phyloP scores from a whole-genome alignment of 2,797 vertebrate genomes.

The Danio albolineatus region DNA sequence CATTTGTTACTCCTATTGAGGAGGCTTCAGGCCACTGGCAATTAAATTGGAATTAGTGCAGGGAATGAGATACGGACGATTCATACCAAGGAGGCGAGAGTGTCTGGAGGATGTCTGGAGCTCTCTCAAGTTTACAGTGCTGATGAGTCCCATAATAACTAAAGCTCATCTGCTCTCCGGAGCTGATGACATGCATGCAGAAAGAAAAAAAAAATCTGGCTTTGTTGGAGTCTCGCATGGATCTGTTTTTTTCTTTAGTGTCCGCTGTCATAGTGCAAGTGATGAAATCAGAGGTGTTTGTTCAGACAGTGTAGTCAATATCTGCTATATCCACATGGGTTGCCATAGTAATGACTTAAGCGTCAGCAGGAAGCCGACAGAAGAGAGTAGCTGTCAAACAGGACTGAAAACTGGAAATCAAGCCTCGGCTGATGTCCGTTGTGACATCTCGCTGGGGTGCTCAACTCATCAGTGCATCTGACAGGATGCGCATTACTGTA shows the following conservation, averaged over 20 bases:
- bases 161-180: conserved; percentile 48
- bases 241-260: not conserved
- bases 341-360: conserved; percentile 46
- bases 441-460: not conserved
- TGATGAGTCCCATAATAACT: conserved; percentile 68
- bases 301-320: conserved; percentile 40
- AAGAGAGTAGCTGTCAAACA: conserved; percentile 24
- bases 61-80: conserved; percentile 85
- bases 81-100: conserved; percentile 86
- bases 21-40: conserved; percentile 99
- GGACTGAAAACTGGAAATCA: conserved; percentile 19
- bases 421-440: conserved; percentile 35
- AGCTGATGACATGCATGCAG: conserved; percentile 5
- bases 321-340: conserved; percentile 31
- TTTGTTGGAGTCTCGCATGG: conserved; percentile 17
- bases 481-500: conserved; percentile 5
- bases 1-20: conserved; percentile 99
- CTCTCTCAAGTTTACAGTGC: conserved; percentile 70
- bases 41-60: conserved; percentile 99
- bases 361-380: conserved; percentile 16
- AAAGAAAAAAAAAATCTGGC: no score
- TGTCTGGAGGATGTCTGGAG: conserved; percentile 87
- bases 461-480: not conserved
- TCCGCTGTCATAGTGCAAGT: conserved; percentile 3
- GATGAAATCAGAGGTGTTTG: conserved; percentile 46